These are phyloP conservation scores for Agapetus fuscipes DNA, from an alignment of 2,888 invertebrate genomes.

Conservation along the genomic window DNA sequence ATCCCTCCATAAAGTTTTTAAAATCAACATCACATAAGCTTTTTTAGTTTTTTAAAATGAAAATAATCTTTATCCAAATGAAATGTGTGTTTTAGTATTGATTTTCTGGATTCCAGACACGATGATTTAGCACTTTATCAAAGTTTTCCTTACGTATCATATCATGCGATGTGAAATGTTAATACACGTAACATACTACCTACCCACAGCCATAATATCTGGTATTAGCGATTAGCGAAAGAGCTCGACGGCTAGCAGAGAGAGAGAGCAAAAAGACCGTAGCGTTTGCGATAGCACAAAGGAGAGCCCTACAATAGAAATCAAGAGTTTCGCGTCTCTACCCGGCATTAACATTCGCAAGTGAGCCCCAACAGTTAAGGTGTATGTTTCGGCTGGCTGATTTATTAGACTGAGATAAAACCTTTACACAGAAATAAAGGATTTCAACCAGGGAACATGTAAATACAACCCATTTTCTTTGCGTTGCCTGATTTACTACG, in stretches of 20 bases:
- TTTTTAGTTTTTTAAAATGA: too few relatives aligned
- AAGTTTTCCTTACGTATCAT: too few relatives aligned
- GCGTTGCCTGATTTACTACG: conserved; percentile 8
- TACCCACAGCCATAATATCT: conserved; percentile 4
- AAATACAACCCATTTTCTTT: conserved; percentile 17
- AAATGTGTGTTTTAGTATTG: too few relatives aligned
- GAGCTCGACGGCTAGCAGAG: too few relatives aligned
- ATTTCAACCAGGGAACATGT: conserved; percentile 16
- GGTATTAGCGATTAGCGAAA: conserved; percentile 11
- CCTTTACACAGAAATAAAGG: conserved; percentile 20
- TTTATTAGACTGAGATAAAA: conserved; percentile 18
- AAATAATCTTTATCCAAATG: too few relatives aligned
- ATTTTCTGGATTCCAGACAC: too few relatives aligned
- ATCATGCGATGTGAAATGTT: too few relatives aligned
- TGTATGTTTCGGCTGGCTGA: conserved; percentile 16
- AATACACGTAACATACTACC: too few relatives aligned
- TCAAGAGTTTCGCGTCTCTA: background rate
- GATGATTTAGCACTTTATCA: too few relatives aligned
- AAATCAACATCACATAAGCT: too few relatives aligned
- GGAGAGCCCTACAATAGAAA: background rate
- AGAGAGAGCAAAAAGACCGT: conserved; percentile 1
- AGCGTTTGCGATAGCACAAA: background rate
- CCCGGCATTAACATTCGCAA: conserved; percentile 10
- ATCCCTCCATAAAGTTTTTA: too few relatives aligned
- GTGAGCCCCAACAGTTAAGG: conserved; percentile 6